Evolutionary conservation across 2,113 vertebrate genomes (phyloP), one percentile per base, ranked within the genome.

Genomic region (Chascanopsetta lugubris): DNA sequence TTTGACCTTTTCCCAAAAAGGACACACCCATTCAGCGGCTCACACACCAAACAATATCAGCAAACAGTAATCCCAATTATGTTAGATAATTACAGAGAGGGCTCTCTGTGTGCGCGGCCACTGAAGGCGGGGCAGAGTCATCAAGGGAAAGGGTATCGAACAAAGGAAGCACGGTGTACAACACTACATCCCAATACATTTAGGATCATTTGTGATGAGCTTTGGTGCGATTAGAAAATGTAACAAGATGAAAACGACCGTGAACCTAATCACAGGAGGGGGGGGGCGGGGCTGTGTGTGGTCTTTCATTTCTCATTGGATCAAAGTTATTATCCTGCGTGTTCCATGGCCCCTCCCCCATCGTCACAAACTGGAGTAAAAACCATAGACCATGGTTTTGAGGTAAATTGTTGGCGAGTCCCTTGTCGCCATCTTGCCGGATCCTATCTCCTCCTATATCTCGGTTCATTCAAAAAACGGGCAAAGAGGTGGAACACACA

Each of bases 1-100:
- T 54, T 63, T 84, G 83, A 84, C 83, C 80, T 84, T 82, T 72
- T 34, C 59, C 2, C 17, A 48, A 40, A 51, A 29, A 71, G 55
- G 64, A 69, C 59, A 69, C 59, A 45, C 70, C 69, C 67, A 75
- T 57, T 75, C 75, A 82, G 73, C 78, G 58, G 54, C 72, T 83
- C 70, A 71, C 70, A 75, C 66, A 57, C 56, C 50, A 47, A 63
- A 68, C 53, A 57, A 42, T 49, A 59, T 66, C 60, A 64, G 78
- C 55, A 42, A 61, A 69, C 40, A 21, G 55, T 30, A 63, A 67
- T 51, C 21, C 45, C 51, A 79, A 53, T 70, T 67, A 72, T 51
- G 57, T 45, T 22, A 6, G 1, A 61, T 67, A 67, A 73, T 77
- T 51, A 67, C 24, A 47, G 15, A 1, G 12, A 54, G 20, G 4